Evolutionary conservation across 2,888 invertebrate genomes (phyloP), one percentile per base, ranked within the genome.

Genomic region (Hofmannophila pseudospretella): DNA sequence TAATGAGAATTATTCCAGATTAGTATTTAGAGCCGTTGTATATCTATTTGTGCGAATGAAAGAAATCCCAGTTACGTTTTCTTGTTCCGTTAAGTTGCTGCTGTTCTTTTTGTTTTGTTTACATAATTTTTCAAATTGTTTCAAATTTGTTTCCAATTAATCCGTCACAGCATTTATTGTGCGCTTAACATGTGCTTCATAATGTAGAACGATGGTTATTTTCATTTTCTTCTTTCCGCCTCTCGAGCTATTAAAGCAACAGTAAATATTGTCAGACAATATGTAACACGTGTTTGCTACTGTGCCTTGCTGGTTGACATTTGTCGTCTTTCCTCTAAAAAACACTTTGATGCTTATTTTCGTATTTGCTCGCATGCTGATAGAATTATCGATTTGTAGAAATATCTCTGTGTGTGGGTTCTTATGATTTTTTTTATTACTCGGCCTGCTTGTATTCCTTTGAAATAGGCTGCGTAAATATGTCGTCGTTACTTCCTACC

Each of bases 291-390:
- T 85, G 85, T 85, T 81, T 66, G 79, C 75, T 66, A 67, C 78
- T 72, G 73, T 65, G 73, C 64, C 65, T 67, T 65, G 67, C 67
- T 71, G 73, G 62, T 71, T 66, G 74, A 80, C 78, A 81, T 80
- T 81, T 79, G 80, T 80, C 73, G 76, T 68, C 71, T 78, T 72
- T 60, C 68, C 65, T 74, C 68, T 80, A 80, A 82, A 82, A 82
- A 81, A 82, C 71, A 74, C 84, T 84, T 85, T 84, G 84, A 84
- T 74, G 81, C 75, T 81, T 84, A 85, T 85, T 85, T 84, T 82
- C 75, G 84, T 84, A 75, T 80, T 79, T 71, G 76, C 74, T 47
- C 63, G 55, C 60, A 67, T 67, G 84, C 66, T 75, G 84, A 85
- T 72, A 58, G 84, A 84, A 77, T 79, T 84, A 85, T 82, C 70